Percentiles rank a stretch among this genome's conserved stretches.
Evolutionary conservation across 2,113 vertebrate genomes (phyloP).

Genomic region (Oxygymnocypris stewartii): DNA sequence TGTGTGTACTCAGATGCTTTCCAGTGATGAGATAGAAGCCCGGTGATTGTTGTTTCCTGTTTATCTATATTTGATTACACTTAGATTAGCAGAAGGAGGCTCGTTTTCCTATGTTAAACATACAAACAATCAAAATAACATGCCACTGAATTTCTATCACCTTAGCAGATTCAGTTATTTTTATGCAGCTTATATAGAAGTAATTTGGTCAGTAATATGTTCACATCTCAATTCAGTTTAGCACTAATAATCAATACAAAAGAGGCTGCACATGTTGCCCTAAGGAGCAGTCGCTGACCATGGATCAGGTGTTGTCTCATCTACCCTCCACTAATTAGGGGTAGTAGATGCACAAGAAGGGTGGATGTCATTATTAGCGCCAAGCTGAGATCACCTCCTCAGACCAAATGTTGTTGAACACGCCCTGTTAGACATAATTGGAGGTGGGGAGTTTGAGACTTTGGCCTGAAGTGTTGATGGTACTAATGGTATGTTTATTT

Average conservation of each 20-base stretch:
- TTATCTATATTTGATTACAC: constrained; percentile 53
- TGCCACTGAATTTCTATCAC: background rate
- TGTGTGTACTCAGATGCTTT: constrained; percentile 9
- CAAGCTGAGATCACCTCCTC: constrained; percentile 24
- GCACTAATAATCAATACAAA: constrained; percentile 26
- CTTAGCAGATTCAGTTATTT: background rate
- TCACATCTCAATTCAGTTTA: background rate
- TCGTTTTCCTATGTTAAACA: constrained; percentile 11
- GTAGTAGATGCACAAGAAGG: background rate
- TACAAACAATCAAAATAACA: background rate
- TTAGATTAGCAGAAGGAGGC: constrained; percentile 37
- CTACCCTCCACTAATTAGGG: background rate
- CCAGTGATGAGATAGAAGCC: constrained; percentile 54
- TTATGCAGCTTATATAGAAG: background rate
- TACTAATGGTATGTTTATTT: constrained; percentile 48
- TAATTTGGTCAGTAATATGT: background rate
- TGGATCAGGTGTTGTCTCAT: constrained; percentile 22
- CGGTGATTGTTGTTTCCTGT: constrained; percentile 58
- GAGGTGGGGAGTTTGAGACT: constrained; percentile 26
- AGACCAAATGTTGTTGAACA: constrained; percentile 27
- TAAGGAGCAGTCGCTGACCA: background rate
- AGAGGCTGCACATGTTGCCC: constrained; percentile 14
- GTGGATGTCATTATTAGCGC: background rate
- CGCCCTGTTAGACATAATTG: constrained; percentile 34
- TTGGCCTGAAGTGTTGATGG: constrained; percentile 46